Base-by-base conservation (phyloP, 53 echinoderm and acorn worm genomes). In the Paracentrotus lividus region DNA sequence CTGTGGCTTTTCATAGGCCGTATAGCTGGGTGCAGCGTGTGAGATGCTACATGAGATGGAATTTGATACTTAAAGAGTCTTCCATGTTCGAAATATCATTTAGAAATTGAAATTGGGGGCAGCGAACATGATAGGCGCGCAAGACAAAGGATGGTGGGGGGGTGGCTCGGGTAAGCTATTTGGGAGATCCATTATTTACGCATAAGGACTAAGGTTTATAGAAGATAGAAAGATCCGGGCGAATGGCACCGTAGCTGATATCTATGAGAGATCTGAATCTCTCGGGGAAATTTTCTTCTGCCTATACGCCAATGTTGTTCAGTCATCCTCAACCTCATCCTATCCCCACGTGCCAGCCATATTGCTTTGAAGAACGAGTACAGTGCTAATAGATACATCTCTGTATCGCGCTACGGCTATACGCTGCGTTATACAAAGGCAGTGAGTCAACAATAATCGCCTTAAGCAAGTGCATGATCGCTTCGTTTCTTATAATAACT, bases 371-470 rank as follows among this genome's bases (percentile, higher is more conserved):
- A 2, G 88, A 33, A n/a, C 27, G 45, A 12, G 60, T 26, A 40
- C n/a, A 29, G 90, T 53, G 90, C 72, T 90, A 90, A 90, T 90
- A 55, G 90, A 90, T n/a, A n/a, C n/a, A n/a, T 90, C 90, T 72
- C 31, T 21, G 90, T 15, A 31, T 33, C 14, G 34, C 68, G 90
- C 90, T n/a, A 72, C 90, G 90, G 14, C 72, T 43, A 56, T n/a
- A 36, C 54, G 56, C 57, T n/a, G 56, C 32, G 89, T n/a, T n/a
- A n/a, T 61, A 34, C 43, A 66, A 23, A 42, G 42, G 21, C n/a
- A n/a, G 42, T 5, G 3, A 60, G 61, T n/a, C n/a, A n/a, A n/a
- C 60, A 55, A 44, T 60, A 42, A 67, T 72, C 49, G 72, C 72
- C 54, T 72, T n/a, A n/a, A n/a, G 16, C 56, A 86, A 86, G 61